Conservation (phyloP, 2,797 vertebrate genomes). For the Enteromius mattozi region DNA sequence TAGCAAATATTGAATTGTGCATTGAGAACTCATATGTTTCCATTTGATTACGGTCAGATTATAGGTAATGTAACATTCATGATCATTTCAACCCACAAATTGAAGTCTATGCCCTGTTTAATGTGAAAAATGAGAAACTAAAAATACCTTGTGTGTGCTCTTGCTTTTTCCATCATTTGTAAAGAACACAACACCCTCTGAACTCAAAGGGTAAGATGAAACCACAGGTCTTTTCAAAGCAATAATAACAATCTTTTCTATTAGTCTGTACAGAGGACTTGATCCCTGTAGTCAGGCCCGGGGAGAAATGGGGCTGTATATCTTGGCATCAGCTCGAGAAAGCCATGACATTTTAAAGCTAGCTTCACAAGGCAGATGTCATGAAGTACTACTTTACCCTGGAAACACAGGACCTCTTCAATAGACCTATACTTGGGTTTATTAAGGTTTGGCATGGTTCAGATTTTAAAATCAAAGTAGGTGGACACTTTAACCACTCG, state of each 20-base stretch:
- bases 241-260: constrained; percentile 79
- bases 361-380: constrained; percentile 69
- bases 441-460: neutral
- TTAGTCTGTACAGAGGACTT: constrained; percentile 75
- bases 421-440: constrained; percentile 13
- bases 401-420: constrained; percentile 51
- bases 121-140: constrained; percentile 56
- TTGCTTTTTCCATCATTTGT: constrained; percentile 60
- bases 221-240: constrained; percentile 76
- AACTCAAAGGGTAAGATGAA: constrained; percentile 73
- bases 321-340: constrained; percentile 75
- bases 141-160: constrained; percentile 65
- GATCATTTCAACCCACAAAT: constrained; percentile 16
- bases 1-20: neutral
- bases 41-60: constrained; percentile 3
- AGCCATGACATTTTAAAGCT: constrained; percentile 74
- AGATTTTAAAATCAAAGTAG: neutral
- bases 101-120: constrained; percentile 41
- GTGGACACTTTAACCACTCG: neutral
- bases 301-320: constrained; percentile 69
- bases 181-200: constrained; percentile 63
- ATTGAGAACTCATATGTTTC: neutral
- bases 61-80: constrained; percentile 25
- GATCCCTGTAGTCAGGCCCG: constrained; percentile 70
- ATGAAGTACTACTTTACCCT: constrained; percentile 64